Evolutionary conservation across 1,140 invertebrate species (phyloP).

Genomic region (Bacillus rossius): DNA sequence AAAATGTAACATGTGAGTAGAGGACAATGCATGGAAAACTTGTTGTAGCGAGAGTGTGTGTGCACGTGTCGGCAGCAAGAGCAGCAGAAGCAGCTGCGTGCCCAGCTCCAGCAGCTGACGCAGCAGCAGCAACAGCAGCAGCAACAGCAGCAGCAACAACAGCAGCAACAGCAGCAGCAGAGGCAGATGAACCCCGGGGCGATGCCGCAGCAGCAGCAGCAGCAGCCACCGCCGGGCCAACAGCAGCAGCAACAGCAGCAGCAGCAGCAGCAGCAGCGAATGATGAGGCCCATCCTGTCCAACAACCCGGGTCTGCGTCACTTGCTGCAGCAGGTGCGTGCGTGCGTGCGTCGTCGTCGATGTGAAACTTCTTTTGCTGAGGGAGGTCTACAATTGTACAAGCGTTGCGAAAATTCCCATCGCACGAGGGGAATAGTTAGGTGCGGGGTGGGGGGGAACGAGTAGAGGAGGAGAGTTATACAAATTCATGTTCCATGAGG

Average conservation of each 20-base stretch:
- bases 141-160: constrained; percentile 32
- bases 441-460: constrained; percentile 30
- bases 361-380: constrained; percentile 33
- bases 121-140: constrained; percentile 25
- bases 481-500: too few species aligned
- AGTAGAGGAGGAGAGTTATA: constrained; percentile 35
- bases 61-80: constrained; percentile 21
- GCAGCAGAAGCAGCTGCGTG: constrained; percentile 30
- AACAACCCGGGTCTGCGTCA: constrained; percentile 62
- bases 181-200: constrained; percentile 1
- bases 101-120: constrained; percentile 25
- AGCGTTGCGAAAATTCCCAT: too few species aligned
- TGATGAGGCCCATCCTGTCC: constrained; percentile 55
- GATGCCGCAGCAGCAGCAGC: constrained; percentile 24
- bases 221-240: constrained; percentile 15
- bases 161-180: constrained; percentile 29
- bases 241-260: constrained; percentile 22
- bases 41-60: neutral
- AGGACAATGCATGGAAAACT: neutral
- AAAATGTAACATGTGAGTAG: too few species aligned
- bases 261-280: constrained; percentile 41
- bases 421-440: too few species aligned
- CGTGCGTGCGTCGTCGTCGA: constrained; percentile 7
- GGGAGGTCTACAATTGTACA: constrained; percentile 34
- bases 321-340: constrained; percentile 57